A percentile compares a stretch with the other conserved stretches of the same genome.
Conservation (phyloP, 2,113 vertebrate species). For the Pelmatolapia mariae region DNA sequence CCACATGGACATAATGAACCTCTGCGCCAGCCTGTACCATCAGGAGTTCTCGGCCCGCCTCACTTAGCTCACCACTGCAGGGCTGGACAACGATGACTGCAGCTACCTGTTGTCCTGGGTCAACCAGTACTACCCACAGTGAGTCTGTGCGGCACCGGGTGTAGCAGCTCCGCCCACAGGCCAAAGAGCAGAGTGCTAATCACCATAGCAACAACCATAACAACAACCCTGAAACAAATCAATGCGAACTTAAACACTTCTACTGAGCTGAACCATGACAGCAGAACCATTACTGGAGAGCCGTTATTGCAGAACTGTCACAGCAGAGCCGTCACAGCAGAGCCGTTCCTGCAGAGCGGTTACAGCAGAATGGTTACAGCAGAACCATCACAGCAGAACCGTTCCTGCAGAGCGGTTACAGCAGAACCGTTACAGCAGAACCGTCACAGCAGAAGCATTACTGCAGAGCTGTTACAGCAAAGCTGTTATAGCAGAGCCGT, state of each 20-base stretch:
- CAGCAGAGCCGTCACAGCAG: background rate
- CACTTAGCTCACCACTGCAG: constrained; percentile 43
- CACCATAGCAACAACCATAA: background rate
- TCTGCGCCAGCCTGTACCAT: constrained; percentile 80
- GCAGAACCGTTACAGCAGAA: no score
- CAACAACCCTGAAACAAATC: background rate
- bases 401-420: no score
- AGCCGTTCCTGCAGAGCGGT: background rate
- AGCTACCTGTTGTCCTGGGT: constrained; percentile 81
- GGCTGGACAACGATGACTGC: constrained; percentile 70
- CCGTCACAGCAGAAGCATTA: no score
- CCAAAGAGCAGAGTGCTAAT: background rate
- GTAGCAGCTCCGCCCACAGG: background rate
- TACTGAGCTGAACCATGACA: background rate
- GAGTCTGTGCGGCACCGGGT: constrained; percentile 1
- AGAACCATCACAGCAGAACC: no score
- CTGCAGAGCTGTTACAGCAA: no score
- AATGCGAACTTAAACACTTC: background rate
- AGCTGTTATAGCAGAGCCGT: no score
- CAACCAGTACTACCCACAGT: constrained; percentile 73
- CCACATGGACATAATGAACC: constrained; percentile 73
- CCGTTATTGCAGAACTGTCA: background rate
- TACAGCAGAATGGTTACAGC: no score
- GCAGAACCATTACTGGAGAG: background rate
- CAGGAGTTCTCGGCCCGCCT: constrained; percentile 68